A percentile compares a stretch with the other conserved stretches of the same genome.
Evolutionary conservation across 1,140 invertebrate species (phyloP).

Genomic region (Centruroides vittatus): DNA sequence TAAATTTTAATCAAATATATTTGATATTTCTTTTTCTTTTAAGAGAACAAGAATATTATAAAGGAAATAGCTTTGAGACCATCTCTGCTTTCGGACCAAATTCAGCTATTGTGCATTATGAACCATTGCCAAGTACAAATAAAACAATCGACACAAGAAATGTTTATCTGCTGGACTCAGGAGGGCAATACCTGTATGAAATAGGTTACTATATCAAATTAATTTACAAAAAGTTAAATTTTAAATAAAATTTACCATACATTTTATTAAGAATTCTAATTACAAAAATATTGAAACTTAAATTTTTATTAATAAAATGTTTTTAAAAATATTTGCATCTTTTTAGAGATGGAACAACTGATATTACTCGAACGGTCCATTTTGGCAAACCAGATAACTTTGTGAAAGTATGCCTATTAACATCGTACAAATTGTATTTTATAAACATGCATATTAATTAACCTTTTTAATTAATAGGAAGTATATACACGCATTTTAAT

Average conservation of each 20-base stretch:
- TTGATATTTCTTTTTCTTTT: not conserved
- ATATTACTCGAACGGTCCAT: constrained; percentile 84
- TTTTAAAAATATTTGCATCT: not conserved
- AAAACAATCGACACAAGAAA: constrained; percentile 51
- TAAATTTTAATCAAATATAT: not conserved
- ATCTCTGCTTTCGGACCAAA: constrained; percentile 83
- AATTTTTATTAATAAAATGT: too few species aligned
- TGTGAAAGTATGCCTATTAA: constrained; percentile 35
- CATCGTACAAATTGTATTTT: not conserved
- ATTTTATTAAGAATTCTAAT: too few species aligned
- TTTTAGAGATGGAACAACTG: constrained; percentile 76
- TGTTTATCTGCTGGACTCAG: constrained; percentile 84
- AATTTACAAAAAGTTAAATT: too few species aligned
- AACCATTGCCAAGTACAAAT: constrained; percentile 51
- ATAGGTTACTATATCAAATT: too few species aligned
- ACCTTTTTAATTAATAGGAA: constrained; percentile 31
- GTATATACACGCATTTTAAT: constrained; percentile 86
- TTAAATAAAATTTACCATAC: too few species aligned
- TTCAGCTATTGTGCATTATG: constrained; percentile 89
- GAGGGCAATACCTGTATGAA: constrained; percentile 44
- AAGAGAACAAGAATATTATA: constrained; percentile 55
- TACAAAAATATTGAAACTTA: too few species aligned
- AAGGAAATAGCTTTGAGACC: constrained; percentile 79
- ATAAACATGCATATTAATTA: not conserved
- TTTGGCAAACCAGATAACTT: constrained; percentile 63